A percentile compares a stretch with the other conserved stretches of the same genome.
Conservation (phyloP, 92 coral and sea anemone species). For the Isaurus tuberculatus region DNA sequence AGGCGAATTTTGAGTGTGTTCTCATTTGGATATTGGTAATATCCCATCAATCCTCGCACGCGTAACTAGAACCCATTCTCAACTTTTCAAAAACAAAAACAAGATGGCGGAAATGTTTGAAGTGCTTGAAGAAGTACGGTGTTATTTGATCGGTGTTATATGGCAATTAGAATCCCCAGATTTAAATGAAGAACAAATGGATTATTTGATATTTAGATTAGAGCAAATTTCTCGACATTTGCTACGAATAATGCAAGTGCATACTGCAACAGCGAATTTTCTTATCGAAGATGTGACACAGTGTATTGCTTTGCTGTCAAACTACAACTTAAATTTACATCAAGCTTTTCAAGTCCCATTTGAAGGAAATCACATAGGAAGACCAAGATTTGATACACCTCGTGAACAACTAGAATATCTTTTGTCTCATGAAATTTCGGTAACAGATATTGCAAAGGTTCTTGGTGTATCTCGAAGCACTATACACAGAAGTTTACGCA, state of each 20-base stretch:
- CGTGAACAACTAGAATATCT: slow-evolving; percentile 66
- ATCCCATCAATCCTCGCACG: too few relatives aligned
- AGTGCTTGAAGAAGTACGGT: too few relatives aligned
- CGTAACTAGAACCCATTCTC: too few relatives aligned
- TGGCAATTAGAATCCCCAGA: slow-evolving; percentile 43
- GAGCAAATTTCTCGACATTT: slow-evolving; percentile 18
- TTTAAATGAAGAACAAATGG: slow-evolving; percentile 46
- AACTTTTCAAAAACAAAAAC: too few relatives aligned
- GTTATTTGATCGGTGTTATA: too few relatives aligned
- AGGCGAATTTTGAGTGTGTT: not conserved
- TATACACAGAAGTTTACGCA: slow-evolving; percentile 60
- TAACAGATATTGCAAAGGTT: slow-evolving; percentile 54
- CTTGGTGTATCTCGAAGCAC: slow-evolving; percentile 70
- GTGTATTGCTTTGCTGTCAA: slow-evolving; percentile 2
- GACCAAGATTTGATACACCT: slow-evolving; percentile 64
- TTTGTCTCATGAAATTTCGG: slow-evolving; percentile 55
- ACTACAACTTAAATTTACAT: not conserved
- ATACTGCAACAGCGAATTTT: not conserved
- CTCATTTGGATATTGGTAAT: too few relatives aligned
- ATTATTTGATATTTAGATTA: slow-evolving; percentile 57
- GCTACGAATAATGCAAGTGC: not conserved
- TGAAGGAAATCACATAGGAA: slow-evolving; percentile 43
- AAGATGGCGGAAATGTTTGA: too few relatives aligned
- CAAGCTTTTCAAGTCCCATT: slow-evolving; percentile 4
- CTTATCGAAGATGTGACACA: slow-evolving; percentile 2